phyloP scores from a whole-genome alignment of 1,140 invertebrate genomes.

The Zeugodacus cucurbitae region DNA sequence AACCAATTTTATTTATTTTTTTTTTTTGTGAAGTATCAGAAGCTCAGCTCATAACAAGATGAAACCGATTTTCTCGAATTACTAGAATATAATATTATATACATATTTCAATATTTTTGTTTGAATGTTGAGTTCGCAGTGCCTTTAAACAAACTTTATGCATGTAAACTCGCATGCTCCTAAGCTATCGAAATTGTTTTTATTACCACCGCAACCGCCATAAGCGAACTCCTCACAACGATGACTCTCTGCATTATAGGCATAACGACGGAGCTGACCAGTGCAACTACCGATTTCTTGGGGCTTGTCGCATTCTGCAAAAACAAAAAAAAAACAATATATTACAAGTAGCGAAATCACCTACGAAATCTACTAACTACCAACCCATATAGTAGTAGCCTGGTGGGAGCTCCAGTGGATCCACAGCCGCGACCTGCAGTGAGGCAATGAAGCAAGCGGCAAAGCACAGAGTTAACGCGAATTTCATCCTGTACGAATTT shows the following conservation, averaged over 20 bases:
- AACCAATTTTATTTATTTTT: too few relatives aligned
- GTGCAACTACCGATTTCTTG: constrained; percentile 23
- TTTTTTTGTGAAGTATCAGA: too few relatives aligned
- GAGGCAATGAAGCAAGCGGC: constrained; percentile 67
- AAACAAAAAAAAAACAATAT: background rate
- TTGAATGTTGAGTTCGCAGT: too few relatives aligned
- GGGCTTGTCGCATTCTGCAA: background rate
- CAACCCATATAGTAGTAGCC: constrained; percentile 43
- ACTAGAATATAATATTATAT: background rate
- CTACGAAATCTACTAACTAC: background rate
- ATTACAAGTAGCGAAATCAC: background rate
- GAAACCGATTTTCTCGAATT: background rate
- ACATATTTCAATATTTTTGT: too few relatives aligned
- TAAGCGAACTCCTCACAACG: constrained; percentile 74
- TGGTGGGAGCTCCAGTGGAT: constrained; percentile 50
- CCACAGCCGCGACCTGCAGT: constrained; percentile 47
- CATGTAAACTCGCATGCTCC: constrained; percentile 74
- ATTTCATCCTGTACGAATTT: constrained; percentile 53
- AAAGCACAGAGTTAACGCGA: background rate
- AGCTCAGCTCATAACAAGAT: too few relatives aligned
- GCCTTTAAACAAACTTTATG: too few relatives aligned
- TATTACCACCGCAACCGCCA: constrained; percentile 80
- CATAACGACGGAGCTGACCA: background rate
- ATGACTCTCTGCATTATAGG: constrained; percentile 74
- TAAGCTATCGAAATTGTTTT: constrained; percentile 77